A percentile compares a stretch with the other conserved stretches of the same genome.
phyloP scores from a whole-genome alignment of 2,888 invertebrate genomes.

The Andrena camellia region DNA sequence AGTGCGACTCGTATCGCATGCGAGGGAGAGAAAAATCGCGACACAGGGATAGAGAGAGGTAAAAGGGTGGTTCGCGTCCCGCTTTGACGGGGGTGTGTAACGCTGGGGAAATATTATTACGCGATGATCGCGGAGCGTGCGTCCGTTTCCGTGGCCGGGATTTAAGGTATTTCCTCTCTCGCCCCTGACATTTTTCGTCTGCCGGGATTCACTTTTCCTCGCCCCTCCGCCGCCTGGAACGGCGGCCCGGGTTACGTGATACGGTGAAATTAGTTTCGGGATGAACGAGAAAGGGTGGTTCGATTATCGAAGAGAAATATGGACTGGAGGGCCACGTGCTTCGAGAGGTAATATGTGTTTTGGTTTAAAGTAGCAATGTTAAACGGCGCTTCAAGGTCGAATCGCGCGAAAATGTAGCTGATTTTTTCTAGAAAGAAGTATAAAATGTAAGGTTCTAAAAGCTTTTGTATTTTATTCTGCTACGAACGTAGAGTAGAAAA shows the following conservation, averaged over 20 bases:
- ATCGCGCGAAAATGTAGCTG: too few relatives aligned
- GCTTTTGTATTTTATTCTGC: too few relatives aligned
- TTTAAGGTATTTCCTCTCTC: conserved; percentile 11
- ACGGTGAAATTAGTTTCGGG: not conserved
- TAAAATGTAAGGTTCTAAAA: too few relatives aligned
- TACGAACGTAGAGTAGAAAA: too few relatives aligned
- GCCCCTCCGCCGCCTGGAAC: not conserved
- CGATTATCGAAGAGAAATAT: not conserved
- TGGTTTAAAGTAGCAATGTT: too few relatives aligned
- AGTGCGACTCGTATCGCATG: conserved; percentile 1
- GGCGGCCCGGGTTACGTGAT: not conserved
- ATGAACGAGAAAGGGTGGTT: not conserved
- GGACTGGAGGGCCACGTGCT: too few relatives aligned
- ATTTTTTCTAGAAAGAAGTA: too few relatives aligned
- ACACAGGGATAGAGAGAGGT: not conserved
- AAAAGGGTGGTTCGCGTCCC: not conserved
- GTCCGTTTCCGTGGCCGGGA: conserved; percentile 10
- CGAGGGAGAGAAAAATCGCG: not conserved
- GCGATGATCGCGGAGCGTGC: conserved; percentile 32
- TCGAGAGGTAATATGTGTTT: too few relatives aligned
- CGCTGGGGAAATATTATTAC: conserved; percentile 26
- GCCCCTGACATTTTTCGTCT: conserved; percentile 1
- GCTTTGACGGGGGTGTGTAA: not conserved
- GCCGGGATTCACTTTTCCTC: not conserved
- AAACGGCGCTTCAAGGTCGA: too few relatives aligned